Conservation (phyloP, 2,113 vertebrate species). For the Coptodon rendalli region DNA sequence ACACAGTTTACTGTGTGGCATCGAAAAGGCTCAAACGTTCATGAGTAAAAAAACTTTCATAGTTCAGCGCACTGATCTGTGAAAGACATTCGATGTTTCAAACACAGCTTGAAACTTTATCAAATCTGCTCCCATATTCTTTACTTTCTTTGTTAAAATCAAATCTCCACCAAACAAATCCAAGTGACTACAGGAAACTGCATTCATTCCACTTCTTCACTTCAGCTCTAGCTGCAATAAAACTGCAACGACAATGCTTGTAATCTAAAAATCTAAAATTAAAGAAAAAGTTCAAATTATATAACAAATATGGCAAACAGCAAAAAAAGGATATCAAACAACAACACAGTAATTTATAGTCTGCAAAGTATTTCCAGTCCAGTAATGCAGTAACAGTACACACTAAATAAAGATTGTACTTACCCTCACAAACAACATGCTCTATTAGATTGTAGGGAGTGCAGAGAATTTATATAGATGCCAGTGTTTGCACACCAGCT, state of each 20-base stretch:
- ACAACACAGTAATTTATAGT: not conserved
- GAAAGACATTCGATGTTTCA: not conserved
- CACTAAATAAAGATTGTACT: not conserved
- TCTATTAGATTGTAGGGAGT: not conserved
- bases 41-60: not conserved
- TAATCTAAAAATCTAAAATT: not conserved
- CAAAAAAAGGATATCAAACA: not conserved
- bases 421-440: not conserved
- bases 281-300: not conserved
- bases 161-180: not conserved
- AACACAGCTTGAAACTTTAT: not conserved
- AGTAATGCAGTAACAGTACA: not conserved
- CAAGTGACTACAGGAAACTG: not conserved
- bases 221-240: not conserved
- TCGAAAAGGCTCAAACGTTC: not conserved
- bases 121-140: not conserved
- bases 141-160: not conserved
- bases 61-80: not conserved
- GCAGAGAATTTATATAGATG: not conserved
- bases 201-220: not conserved
- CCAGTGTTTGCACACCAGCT: not conserved
- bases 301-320: not conserved
- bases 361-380: not conserved
- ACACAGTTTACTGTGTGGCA: not conserved
- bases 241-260: not conserved